Percentiles rank a stretch among this genome's conserved stretches.
Evolutionary conservation across 2,888 invertebrate species (phyloP).

Genomic region (Pseudococcus jackbeardsleyi): DNA sequence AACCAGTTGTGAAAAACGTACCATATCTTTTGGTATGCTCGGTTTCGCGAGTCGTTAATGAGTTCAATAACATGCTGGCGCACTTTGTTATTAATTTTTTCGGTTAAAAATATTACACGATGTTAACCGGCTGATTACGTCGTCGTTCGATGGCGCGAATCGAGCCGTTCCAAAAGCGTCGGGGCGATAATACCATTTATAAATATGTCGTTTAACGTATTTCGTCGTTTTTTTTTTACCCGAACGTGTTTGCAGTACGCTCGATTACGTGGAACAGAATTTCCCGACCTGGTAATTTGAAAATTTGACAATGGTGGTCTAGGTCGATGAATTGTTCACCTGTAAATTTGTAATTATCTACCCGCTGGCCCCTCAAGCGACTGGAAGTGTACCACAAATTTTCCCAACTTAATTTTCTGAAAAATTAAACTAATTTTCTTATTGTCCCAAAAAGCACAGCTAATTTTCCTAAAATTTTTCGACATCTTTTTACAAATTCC

Average conservation of each 20-base stretch:
- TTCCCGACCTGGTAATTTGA: neutral
- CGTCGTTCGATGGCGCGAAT: neutral
- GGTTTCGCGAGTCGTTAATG: neutral
- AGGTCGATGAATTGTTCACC: too few species aligned
- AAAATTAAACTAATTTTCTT: too few species aligned
- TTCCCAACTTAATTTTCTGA: too few species aligned
- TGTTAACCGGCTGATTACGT: constrained; percentile 4
- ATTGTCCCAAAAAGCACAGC: too few species aligned
- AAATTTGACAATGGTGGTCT: neutral
- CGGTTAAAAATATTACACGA: neutral
- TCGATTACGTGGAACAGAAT: neutral
- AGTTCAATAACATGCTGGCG: neutral
- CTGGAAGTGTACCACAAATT: too few species aligned
- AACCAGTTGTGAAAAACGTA: neutral
- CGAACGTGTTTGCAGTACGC: neutral
- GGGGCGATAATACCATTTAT: neutral
- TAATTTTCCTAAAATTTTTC: too few species aligned
- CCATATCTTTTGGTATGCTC: neutral
- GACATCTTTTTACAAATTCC: too few species aligned
- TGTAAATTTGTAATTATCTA: too few species aligned
- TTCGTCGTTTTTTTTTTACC: neutral
- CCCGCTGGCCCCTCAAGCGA: too few species aligned
- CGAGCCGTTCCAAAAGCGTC: too few species aligned
- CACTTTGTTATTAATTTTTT: constrained; percentile 15
- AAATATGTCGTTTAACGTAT: constrained; percentile 19